Evolutionary conservation across 2,113 vertebrate genomes (phyloP), one percentile per base, ranked within the genome.

Genomic region (Baryphthengus martii): DNA sequence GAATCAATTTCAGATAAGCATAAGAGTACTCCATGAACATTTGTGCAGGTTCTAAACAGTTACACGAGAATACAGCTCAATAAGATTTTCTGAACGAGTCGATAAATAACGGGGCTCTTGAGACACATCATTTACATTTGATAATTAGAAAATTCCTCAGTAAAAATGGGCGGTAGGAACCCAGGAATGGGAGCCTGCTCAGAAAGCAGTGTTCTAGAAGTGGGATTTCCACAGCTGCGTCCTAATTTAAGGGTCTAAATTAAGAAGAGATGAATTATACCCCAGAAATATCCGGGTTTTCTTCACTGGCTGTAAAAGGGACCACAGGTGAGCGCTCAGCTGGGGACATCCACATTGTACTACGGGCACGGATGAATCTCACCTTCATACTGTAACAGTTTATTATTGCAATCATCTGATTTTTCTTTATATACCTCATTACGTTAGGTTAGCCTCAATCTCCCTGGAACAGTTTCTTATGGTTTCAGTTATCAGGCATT

Each of bases 71-170:
- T 63, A 84, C 50, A 93, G 79, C 83, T 94, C 79, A 85, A 21
- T 83, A 62, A 93, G 44, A 62, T 88, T 73, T 93, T 94, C 90
- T 83, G 61, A 90, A 92, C 45, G 44, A 77, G 49, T 6, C 66
- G 37, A 86, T 73, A 83, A 96, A 89, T 93, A 72, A 86, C 28
- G 62, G 44, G 39, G 47, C 72, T 90, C 80, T 90, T 83, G 86
- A 93, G 92, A 84, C 39, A 59, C 65, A 56, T 50, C 7, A 80
- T 90, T 88, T 92, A 42, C 52, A 66, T 84, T 84, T 68, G 71
- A 15, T 59, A 88, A 80, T 40, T 29, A 55, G 59, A 95, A 92
- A 89, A 86, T 67, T 80, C 47, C 55, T 59, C 35, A 59, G 67
- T 71, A 42, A 93, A 97, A 93, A 89, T n/a, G 33, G 75, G 55